A percentile compares a stretch with the other conserved stretches of the same genome.
Conservation (phyloP, 2,113 vertebrate species). For the Narcine bancroftii region DNA sequence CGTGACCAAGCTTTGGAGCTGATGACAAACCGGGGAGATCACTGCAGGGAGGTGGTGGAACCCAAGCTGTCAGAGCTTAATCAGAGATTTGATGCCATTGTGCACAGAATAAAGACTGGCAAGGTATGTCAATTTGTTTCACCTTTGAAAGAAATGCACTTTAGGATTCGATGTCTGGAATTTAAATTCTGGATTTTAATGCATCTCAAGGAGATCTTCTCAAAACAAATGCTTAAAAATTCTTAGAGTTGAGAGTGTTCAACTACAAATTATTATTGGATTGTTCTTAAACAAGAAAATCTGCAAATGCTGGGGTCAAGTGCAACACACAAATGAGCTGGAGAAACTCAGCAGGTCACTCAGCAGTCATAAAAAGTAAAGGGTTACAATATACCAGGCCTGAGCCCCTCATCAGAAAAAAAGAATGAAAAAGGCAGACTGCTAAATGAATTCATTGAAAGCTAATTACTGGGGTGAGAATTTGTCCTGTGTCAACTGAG, state of each 20-base stretch:
- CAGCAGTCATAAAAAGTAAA: too few species aligned
- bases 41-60: constrained; percentile 80
- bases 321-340: too few species aligned
- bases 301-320: too few species aligned
- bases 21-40: constrained; percentile 77
- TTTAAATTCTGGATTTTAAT: neutral
- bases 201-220: neutral
- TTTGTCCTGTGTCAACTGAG: too few species aligned
- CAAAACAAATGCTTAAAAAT: neutral
- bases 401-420: too few species aligned
- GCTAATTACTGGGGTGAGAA: too few species aligned
- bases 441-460: too few species aligned
- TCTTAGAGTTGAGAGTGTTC: neutral
- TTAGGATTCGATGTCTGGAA: neutral
- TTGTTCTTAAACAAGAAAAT: too few species aligned
- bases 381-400: too few species aligned
- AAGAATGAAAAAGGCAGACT: too few species aligned
- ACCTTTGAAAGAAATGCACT: constrained; percentile 41
- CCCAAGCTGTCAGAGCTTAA: constrained; percentile 78
- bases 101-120: constrained; percentile 74
- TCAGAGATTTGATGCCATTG: constrained; percentile 68
- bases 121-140: constrained; percentile 69
- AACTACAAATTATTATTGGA: too few species aligned
- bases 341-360: too few species aligned
- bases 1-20: constrained; percentile 73